Base-by-base conservation (phyloP, 2,888 invertebrate genomes). In the Notodonta dromedarius region DNA sequence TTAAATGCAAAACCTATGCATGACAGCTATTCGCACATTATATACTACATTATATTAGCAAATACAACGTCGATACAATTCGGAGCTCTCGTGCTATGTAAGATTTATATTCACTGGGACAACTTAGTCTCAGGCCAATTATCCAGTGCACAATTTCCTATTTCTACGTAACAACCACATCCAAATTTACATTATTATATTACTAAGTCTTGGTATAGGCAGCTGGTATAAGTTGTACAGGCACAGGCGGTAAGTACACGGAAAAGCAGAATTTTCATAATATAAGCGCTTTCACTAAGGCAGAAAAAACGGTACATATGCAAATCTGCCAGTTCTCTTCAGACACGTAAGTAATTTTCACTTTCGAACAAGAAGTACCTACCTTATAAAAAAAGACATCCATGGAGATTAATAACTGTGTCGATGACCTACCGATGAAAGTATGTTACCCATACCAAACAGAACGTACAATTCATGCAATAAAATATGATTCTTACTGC, bases 401-500 rank as follows among this genome's bases (percentile, higher is more conserved):
- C 74, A 79, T 79, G 74, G 72, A 76, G 67, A 76, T 74, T 70
- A 74, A 77, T 76, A 82, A 79, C 78, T 82, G 76, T 82, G 87
- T 80, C 86, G 78, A 78, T 84, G 85, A 83, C 84, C 85, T 68
- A 76, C 69, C 70, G 79, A 83, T 77, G 83, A 85, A 84, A 86
- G 84, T 84, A 75, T 77, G 78, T 69, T 77, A 71, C 57, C 70
- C 65, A 61, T 71, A 65, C 63, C 70, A 61, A 74, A 67, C 65
- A 60, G 67, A 73, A 71, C 60, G 59, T 60, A 65, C 53, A 32
- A 59, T 42, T 56, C 58, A 59, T 59, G 46, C 67, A 67, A 62
- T 70, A 70, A 66, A 83, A 73, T 78, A 76, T 84, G 69, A 73
- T 61, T 76, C 78, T 77, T 86, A 83, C 42, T 63, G 57, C 71